phyloP scores from a whole-genome alignment of 2,113 vertebrate genomes.

The Gambusia affinis region DNA sequence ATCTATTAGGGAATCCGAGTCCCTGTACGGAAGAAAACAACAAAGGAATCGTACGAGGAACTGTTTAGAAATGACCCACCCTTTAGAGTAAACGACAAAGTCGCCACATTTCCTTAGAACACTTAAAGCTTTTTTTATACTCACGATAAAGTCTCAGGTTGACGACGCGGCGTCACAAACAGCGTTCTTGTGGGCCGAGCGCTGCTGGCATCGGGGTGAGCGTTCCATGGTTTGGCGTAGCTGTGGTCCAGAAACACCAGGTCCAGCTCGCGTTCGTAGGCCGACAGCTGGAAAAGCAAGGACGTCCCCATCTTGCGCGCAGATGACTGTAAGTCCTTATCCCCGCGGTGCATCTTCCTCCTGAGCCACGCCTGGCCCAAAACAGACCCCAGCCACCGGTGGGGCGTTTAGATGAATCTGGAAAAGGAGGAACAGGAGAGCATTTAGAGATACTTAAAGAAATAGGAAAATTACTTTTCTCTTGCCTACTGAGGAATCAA shows the following conservation, averaged over 20 bases:
- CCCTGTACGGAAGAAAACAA: slow-evolving; percentile 76
- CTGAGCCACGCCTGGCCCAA: slow-evolving; percentile 48
- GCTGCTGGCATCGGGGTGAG: slow-evolving; percentile 94
- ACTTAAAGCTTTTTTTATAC: slow-evolving; percentile 47
- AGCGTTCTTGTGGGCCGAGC: slow-evolving; percentile 91
- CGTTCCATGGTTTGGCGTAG: slow-evolving; percentile 97
- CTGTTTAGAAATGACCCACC: neutral
- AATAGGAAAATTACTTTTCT: neutral
- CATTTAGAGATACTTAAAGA: neutral
- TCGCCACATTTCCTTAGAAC: neutral
- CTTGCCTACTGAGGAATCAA: too few relatives aligned
- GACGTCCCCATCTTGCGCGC: slow-evolving; percentile 93
- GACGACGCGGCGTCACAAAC: slow-evolving; percentile 88
- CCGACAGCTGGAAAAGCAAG: slow-evolving; percentile 91
- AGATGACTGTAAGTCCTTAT: slow-evolving; percentile 90
- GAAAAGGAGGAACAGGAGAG: neutral
- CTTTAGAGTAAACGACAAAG: too few relatives aligned
- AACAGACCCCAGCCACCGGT: slow-evolving; percentile 21
- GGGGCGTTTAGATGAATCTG: slow-evolving; percentile 27
- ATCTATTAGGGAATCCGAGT: slow-evolving; percentile 87
- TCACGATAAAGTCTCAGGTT: slow-evolving; percentile 85
- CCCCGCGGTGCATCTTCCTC: slow-evolving; percentile 85
- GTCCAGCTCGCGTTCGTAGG: slow-evolving; percentile 92
- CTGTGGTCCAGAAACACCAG: slow-evolving; percentile 95
- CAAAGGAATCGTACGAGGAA: neutral